Conservation (phyloP, 2,113 vertebrate species). For the Promerops cafer region DNA sequence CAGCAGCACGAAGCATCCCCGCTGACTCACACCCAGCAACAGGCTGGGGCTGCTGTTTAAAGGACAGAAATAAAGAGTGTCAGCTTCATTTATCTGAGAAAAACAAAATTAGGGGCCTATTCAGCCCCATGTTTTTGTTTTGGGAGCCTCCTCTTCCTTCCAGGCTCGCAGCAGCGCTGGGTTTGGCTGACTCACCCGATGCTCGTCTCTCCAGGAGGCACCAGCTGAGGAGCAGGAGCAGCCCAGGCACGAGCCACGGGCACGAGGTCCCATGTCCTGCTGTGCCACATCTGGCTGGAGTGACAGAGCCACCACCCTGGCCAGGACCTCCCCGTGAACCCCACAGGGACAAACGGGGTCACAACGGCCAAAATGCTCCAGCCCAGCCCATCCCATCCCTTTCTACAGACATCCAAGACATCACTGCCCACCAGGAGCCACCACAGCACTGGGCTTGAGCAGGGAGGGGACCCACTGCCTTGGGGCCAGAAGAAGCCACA, state of each 20-base stretch:
- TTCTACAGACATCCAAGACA: accelerated
- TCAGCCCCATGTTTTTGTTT: neutral
- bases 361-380: accelerated
- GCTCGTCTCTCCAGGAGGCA: neutral
- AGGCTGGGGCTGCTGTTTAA: neutral
- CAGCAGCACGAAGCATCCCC: neutral
- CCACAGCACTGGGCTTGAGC: accelerated
- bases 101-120: neutral
- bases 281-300: accelerated
- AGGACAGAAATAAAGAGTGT: neutral
- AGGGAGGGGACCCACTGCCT: accelerated
- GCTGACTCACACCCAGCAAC: neutral
- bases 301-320: neutral
- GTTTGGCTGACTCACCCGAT: neutral
- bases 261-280: accelerated
- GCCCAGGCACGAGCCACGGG: neutral
- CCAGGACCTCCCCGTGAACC: neutral
- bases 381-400: neutral
- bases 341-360: accelerated
- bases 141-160: neutral
- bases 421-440: neutral
- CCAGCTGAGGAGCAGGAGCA: accelerated
- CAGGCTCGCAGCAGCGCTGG: neutral
- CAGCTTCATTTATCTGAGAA: neutral
- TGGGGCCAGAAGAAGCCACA: neutral